Base-by-base conservation (phyloP, 2,888 invertebrate genomes). In the Spilosoma lubricipeda region DNA sequence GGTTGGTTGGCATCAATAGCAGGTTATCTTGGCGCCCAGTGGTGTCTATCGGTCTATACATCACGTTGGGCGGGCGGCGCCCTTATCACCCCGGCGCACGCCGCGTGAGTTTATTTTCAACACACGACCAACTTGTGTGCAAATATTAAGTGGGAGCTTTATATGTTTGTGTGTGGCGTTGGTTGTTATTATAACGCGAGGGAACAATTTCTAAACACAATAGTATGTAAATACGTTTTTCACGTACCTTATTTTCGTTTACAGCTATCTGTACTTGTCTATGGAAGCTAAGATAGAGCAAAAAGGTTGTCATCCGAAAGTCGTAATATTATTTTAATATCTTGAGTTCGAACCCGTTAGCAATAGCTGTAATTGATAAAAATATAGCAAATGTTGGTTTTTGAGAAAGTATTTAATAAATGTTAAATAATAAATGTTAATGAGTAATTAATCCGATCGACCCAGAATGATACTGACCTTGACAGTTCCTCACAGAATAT, bases 1-100 rank as follows among this genome's bases (percentile, higher is more conserved):
- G 81, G 74, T 72, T 74, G 68, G 74, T 39, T 59, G 77, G 78
- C 84, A 82, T 81, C 87, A 88, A 85, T 88, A 86, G 86, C 86
- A 85, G 85, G 84, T 83, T 89, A 89, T 90, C 90, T 84, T 83
- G 77, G 81, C 80, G 78, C 81, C 85, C 81, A 83, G 83, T 79
- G 80, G 64, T 78, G 78, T 79, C 82, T 85, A 85, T 85, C 84
- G 82, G 70, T 82, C 82, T 80, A 86, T 85, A 84, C 86, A 83
- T 86, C 87, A 85, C 81, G 69, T 73, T 77, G 86, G 87, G 87
- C 85, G 86, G 85, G 83, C 84, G 85, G 79, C 82, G 84, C 80
- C 77, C 80, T 87, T 90, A 90, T 89, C 89, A 80, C 74, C 27
- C 66, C 80, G 77, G 80, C 82, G 78, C 89, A 85, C 88, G 82